A percentile compares a stretch with the other conserved stretches of the same genome.
phyloP scores from a whole-genome alignment of 53 echinoderm and acorn worm genomes.

The Hippasteria phrygiana region DNA sequence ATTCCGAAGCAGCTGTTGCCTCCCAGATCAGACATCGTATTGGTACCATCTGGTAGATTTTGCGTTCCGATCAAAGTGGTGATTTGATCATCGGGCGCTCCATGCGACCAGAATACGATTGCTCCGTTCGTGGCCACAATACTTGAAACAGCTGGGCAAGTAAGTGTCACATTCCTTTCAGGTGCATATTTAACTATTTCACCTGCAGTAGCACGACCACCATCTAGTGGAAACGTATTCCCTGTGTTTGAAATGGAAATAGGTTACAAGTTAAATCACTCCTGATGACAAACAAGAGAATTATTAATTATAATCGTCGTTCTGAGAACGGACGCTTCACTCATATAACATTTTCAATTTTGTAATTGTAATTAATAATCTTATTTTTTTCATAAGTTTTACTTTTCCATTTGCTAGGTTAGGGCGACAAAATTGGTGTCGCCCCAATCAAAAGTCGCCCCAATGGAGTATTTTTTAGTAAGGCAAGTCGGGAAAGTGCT shows the following conservation, averaged over 20 bases:
- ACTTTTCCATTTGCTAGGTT: too few species aligned
- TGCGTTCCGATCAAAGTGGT: constrained; percentile 25
- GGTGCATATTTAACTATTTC: not conserved
- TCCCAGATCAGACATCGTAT: not conserved
- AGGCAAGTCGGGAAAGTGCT: too few species aligned
- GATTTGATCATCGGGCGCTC: not conserved
- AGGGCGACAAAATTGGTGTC: too few species aligned
- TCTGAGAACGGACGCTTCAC: too few species aligned
- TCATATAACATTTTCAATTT: too few species aligned
- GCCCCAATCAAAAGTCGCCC: too few species aligned
- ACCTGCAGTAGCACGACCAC: not conserved
- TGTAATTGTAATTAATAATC: too few species aligned
- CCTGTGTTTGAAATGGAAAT: not conserved
- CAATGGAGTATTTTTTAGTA: too few species aligned
- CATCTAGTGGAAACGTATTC: constrained; percentile 26
- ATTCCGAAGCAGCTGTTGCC: constrained; percentile 6
- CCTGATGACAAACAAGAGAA: too few species aligned
- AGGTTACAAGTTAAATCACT: not conserved
- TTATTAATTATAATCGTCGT: too few species aligned
- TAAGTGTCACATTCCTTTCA: not conserved
- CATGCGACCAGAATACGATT: constrained; percentile 30
- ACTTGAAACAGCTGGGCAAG: not conserved
- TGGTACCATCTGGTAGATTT: not conserved
- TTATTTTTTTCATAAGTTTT: too few species aligned
- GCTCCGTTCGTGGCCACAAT: not conserved